These are phyloP conservation scores for Larimichthys crocea DNA, from an alignment of 2,113 vertebrate species.

Conservation along the genomic window DNA sequence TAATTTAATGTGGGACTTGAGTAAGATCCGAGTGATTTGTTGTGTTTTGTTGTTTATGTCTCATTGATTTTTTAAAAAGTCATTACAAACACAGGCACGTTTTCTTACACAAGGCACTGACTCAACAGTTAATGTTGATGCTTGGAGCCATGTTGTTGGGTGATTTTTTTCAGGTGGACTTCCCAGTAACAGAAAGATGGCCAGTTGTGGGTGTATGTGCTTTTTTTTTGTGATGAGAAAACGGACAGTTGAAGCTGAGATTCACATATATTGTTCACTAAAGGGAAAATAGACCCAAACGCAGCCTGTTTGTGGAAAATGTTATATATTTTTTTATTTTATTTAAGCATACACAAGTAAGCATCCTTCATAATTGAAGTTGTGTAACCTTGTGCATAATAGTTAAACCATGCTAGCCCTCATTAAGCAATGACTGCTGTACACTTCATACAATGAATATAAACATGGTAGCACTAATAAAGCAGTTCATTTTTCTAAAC, in stretches of 20 bases:
- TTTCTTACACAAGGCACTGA: conserved; percentile 34
- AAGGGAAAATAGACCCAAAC: background rate
- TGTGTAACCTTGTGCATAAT: conserved; percentile 81
- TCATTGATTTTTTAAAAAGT: conserved; percentile 31
- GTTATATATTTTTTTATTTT: conserved; percentile 67
- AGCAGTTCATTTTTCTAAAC: conserved; percentile 66
- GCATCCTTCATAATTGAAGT: conserved; percentile 72
- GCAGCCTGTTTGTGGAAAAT: conserved; percentile 68
- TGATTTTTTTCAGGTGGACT: conserved; percentile 20
- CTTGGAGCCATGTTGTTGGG: conserved; percentile 26
- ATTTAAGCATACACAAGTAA: conserved; percentile 76
- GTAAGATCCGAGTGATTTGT: conserved; percentile 24
- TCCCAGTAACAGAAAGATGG: background rate
- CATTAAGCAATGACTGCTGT: conserved; percentile 73
- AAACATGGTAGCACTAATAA: conserved; percentile 71
- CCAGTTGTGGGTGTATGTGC: background rate
- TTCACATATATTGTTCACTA: conserved; percentile 32
- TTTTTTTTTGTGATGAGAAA: conserved; percentile 8
- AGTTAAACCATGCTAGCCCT: conserved; percentile 83
- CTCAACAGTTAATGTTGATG: conserved; percentile 1
- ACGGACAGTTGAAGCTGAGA: conserved; percentile 24
- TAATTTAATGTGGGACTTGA: conserved; percentile 13
- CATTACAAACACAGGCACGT: conserved; percentile 23
- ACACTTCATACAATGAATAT: conserved; percentile 68
- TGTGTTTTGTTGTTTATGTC: conserved; percentile 7